A percentile compares a stretch with the other conserved stretches of the same genome.
phyloP scores from a whole-genome alignment of 2,113 vertebrate species.

The Coturnix japonica region DNA sequence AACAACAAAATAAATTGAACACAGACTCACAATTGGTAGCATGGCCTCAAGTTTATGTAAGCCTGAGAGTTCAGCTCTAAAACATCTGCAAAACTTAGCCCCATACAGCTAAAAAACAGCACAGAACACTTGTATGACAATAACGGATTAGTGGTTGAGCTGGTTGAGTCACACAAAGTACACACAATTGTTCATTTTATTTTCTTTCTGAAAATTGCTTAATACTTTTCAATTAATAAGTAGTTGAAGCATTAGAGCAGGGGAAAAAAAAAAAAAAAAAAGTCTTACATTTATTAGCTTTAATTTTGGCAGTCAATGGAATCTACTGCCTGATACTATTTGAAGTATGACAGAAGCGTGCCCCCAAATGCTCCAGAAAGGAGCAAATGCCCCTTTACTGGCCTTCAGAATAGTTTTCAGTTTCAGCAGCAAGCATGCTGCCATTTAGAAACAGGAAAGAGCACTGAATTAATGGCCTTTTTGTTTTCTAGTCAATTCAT shows the following conservation, averaged over 20 bases:
- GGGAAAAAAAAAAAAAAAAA: too few species aligned
- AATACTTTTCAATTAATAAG: background rate
- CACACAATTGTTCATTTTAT: background rate
- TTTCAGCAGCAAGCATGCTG: background rate
- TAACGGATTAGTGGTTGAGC: background rate
- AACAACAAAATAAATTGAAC: background rate
- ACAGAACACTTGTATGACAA: background rate
- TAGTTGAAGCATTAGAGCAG: background rate
- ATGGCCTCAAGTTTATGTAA: background rate
- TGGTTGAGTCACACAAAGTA: background rate
- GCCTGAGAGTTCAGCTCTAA: background rate
- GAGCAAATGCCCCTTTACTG: rapidly evolving
- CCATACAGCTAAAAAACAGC: background rate
- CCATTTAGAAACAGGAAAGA: background rate
- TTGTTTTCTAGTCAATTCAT: background rate
- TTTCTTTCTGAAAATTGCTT: background rate
- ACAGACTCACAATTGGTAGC: background rate
- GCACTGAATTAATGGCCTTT: background rate
- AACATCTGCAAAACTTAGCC: background rate
- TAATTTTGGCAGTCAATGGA: background rate
- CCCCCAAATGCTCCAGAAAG: background rate
- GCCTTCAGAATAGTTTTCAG: background rate
- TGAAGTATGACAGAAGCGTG: background rate
- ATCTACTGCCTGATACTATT: background rate
- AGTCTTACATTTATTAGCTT: background rate